Conservation (phyloP, 2,113 vertebrate species). For the Siphamia tubifer region DNA sequence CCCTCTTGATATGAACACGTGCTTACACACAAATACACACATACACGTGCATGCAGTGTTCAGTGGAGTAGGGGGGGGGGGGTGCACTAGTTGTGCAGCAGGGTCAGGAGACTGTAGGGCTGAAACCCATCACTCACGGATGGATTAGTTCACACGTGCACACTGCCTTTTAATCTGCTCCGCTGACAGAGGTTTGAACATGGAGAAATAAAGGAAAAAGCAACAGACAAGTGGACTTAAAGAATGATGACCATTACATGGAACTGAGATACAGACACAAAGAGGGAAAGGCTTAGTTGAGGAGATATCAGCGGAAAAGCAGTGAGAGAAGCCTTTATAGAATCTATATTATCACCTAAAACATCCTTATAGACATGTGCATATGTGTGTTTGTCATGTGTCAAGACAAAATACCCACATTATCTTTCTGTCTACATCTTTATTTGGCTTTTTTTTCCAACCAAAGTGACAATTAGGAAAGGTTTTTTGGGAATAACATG, state of each 20-base stretch:
- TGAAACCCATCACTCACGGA: conserved; percentile 63
- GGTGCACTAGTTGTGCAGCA: conserved; percentile 9
- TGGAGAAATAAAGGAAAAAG: conserved; percentile 1
- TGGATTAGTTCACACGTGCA: conserved; percentile 75
- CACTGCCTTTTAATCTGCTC: conserved; percentile 72
- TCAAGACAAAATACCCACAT: not conserved
- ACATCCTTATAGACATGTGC: no score
- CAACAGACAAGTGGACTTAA: conserved; percentile 1
- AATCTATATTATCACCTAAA: not conserved
- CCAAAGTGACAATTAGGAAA: no score
- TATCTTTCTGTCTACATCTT: not conserved
- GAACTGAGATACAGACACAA: not conserved
- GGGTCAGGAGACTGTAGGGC: conserved; percentile 53
- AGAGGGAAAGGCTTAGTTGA: no score
- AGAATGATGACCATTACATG: not conserved
- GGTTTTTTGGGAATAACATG: no score
- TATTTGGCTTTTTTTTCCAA: no score
- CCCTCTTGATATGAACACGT: conserved; percentile 23
- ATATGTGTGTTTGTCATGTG: no score
- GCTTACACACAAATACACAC: conserved; percentile 14
- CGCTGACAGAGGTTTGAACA: conserved; percentile 43
- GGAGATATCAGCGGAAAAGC: not conserved
- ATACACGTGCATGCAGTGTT: conserved; percentile 11
- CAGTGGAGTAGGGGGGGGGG: not conserved
- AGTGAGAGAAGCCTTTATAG: not conserved